Conservation (phyloP, 1,140 invertebrate species). For the Macrosteles quadrilineatus region DNA sequence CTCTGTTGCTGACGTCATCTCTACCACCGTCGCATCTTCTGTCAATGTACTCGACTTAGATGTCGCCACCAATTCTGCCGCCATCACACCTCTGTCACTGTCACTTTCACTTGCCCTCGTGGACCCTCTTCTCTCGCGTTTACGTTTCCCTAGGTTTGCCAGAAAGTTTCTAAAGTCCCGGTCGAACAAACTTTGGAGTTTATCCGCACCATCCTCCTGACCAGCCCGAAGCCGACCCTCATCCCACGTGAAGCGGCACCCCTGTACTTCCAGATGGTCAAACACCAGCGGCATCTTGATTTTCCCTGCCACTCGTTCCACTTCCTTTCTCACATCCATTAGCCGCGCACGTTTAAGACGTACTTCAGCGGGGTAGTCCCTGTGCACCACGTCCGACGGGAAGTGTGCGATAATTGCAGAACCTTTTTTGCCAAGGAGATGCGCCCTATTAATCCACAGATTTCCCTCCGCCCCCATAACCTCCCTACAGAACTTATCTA, state of each 20-base stretch:
- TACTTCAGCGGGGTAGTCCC: background rate
- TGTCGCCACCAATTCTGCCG: background rate
- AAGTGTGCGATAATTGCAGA: background rate
- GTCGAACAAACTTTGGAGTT: background rate
- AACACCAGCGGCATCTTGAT: background rate
- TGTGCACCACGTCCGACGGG: background rate
- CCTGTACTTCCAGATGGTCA: background rate
- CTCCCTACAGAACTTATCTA: background rate
- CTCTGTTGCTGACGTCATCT: too few species aligned
- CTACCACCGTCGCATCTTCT: too few species aligned
- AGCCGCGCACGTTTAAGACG: background rate
- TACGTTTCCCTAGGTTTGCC: background rate
- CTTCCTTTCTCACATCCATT: background rate
- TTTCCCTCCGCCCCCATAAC: background rate
- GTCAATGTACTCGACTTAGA: too few species aligned
- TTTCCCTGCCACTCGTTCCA: background rate
- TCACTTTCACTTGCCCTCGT: background rate
- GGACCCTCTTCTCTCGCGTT: background rate
- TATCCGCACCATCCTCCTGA: background rate
- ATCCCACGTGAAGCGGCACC: constrained; percentile 6
- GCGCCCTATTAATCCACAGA: background rate
- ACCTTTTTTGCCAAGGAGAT: background rate
- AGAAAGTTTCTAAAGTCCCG: background rate
- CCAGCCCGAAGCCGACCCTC: background rate
- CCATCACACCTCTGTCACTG: background rate